phyloP scores from a whole-genome alignment of 2,888 invertebrate species.

The Helleia helle region DNA sequence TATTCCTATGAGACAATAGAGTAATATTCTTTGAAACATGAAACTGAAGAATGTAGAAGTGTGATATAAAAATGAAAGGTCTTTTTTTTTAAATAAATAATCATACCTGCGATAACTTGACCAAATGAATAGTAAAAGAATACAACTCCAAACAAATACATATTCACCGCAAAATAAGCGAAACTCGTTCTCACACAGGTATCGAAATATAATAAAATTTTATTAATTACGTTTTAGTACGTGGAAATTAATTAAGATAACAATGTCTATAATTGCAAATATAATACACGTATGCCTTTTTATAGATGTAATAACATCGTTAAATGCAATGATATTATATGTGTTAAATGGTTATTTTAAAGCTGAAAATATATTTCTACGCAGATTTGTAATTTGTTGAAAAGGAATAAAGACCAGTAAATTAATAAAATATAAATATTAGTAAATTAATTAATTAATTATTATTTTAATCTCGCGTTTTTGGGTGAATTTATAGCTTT shows the following conservation, averaged over 20 bases:
- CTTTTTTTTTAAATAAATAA: too few species aligned
- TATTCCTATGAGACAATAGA: too few species aligned
- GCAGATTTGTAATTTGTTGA: neutral
- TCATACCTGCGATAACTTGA: neutral
- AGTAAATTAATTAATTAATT: too few species aligned
- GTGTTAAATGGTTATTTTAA: too few species aligned
- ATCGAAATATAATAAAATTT: neutral
- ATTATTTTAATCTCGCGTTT: too few species aligned
- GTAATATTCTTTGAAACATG: too few species aligned
- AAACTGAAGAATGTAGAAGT: too few species aligned
- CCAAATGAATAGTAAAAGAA: neutral
- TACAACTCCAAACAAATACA: neutral
- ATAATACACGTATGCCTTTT: neutral
- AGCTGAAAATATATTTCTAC: neutral
- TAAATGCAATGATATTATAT: too few species aligned
- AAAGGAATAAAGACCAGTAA: neutral
- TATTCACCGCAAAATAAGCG: neutral
- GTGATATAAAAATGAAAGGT: too few species aligned
- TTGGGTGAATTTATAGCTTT: too few species aligned
- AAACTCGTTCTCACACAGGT: neutral
- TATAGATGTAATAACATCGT: neutral
- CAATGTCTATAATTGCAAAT: constrained; percentile 4
- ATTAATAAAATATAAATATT: too few species aligned
- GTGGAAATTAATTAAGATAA: constrained; percentile 7
- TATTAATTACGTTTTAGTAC: neutral